Evolutionary conservation across 2,113 vertebrate species (phyloP).

Genomic region (Tachuris rubrigastra): DNA sequence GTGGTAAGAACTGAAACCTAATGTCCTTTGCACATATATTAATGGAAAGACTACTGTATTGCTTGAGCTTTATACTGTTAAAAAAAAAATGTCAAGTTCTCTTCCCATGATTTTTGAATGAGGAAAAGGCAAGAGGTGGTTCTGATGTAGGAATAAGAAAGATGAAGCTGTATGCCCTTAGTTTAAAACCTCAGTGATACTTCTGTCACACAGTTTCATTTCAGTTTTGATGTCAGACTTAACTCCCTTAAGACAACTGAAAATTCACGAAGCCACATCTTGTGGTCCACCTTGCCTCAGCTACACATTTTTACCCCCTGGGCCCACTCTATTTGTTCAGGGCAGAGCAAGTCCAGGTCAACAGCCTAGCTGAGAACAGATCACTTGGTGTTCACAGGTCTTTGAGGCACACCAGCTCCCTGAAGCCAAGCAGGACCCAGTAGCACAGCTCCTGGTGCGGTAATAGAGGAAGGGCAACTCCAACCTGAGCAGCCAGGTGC

Average conservation of each 20-base stretch:
- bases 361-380: neutral
- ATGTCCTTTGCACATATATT: neutral
- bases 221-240: neutral
- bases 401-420: neutral
- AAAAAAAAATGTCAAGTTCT: neutral
- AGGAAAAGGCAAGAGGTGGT: neutral
- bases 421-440: neutral
- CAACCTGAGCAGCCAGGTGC: fast-evolving
- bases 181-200: neutral
- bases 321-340: neutral
- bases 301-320: neutral
- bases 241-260: neutral
- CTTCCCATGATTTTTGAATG: neutral
- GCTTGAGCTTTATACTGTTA: neutral
- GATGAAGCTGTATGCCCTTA: neutral
- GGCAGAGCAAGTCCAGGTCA: neutral
- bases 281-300: fast-evolving
- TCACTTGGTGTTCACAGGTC: neutral
- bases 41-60: neutral
- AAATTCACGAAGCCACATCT: neutral
- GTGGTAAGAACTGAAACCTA: neutral
- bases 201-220: neutral
- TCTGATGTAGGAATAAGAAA: neutral
- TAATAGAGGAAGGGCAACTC: neutral
- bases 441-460: fast-evolving